Conservation (phyloP, 2,797 vertebrate genomes). For the Psittacula derbiana region DNA sequence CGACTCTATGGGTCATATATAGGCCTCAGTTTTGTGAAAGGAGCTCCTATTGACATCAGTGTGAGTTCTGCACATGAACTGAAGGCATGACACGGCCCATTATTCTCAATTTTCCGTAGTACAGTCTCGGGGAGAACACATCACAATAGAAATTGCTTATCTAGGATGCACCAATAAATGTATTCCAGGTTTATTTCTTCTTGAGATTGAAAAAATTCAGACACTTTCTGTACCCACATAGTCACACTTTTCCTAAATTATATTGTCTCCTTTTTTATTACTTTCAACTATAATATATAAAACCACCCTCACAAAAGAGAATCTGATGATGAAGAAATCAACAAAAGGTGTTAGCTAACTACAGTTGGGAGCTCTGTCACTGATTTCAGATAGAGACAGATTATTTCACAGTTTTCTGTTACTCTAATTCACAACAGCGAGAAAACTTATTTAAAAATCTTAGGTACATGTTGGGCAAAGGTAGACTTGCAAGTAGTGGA, state of each 20-base stretch:
- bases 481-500: not conserved
- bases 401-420: not conserved
- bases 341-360: not conserved
- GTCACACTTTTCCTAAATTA: not conserved
- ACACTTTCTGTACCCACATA: not conserved
- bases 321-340: not conserved
- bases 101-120: constrained; percentile 65
- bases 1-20: constrained; percentile 13
- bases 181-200: constrained; percentile 21
- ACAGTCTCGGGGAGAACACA: constrained; percentile 26
- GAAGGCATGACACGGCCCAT: constrained; percentile 51
- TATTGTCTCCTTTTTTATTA: not conserved
- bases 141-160: constrained; percentile 57
- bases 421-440: not conserved
- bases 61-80: constrained; percentile 41
- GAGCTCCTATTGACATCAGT: constrained; percentile 36
- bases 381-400: not conserved
- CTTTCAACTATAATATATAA: not conserved
- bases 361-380: not conserved
- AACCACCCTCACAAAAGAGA: not conserved
- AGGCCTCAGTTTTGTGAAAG: not conserved
- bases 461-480: not conserved
- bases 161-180: constrained; percentile 20
- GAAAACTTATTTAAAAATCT: not conserved
- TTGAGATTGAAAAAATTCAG: not conserved